Base-by-base conservation (phyloP, 2,113 vertebrate species). In the Anoura caudifer region DNA sequence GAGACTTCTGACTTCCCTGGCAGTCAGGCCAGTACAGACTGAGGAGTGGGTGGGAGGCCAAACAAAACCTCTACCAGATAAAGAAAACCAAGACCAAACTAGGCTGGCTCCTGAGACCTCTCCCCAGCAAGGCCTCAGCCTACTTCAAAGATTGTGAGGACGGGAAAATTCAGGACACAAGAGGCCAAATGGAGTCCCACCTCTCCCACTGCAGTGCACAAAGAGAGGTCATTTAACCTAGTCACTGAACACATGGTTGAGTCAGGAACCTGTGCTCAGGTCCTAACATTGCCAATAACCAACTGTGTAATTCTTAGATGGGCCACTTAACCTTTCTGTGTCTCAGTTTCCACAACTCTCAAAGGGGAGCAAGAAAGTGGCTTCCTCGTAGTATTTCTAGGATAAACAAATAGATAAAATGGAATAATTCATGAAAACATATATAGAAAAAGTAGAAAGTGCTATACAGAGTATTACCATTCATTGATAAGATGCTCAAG, bases 321-420 rank as follows among this genome's bases (percentile, higher is more conserved):
- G 52, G 61, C 84, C 81, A 91, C 22, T 95, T 94, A 98, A 95
- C 63, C 90, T 91, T 38, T 97, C 93, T 97, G 91, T 97, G 91
- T 95, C 97, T 97, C 96, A 97, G 89, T 96, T 97, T 95, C 95
- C 95, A 96, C 45, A 95, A 91, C 79, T 97, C 93, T 97, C 97
- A 97, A 97, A 97, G 17, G 94, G 95, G 13, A 96, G 86, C 95
- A 95, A 96, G 82, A 95, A 96, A 97, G 93, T 83, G 28, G 59
- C 79, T 89, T 98, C 95, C 91, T 98, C 86, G 96, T 76, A 97
- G 73, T 67, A 96, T 75, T 89, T 87, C 96, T 97, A 96, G 81
- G 82, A 95, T 93, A 97, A 94, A 96, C 89, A 96, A 97, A 97
- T n/a, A 97, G 47, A 96, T 86, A 96, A 90, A 96, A 91, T 87